Evolutionary conservation across 2,113 vertebrate genomes (phyloP).

Genomic region (Cygnus atratus): DNA sequence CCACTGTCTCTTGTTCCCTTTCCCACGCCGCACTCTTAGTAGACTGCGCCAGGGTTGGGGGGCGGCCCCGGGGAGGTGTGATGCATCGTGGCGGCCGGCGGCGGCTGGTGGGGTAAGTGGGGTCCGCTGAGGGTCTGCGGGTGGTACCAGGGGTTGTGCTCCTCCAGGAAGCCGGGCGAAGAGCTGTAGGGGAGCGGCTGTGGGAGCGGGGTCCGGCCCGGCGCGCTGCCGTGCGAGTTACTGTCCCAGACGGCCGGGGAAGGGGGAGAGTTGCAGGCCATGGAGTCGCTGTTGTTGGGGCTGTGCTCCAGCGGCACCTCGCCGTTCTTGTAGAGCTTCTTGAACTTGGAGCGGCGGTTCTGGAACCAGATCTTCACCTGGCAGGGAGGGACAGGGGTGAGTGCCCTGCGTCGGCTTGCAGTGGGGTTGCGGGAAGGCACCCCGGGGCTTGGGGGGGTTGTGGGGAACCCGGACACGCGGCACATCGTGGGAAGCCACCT

Average conservation of each 20-base stretch:
- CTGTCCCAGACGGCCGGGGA: constrained; percentile 94
- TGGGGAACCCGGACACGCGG: accelerated
- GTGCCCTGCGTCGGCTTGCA: not conserved
- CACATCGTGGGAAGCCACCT: not conserved
- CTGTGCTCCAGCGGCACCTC: constrained; percentile 96
- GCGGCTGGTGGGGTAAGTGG: constrained; percentile 84
- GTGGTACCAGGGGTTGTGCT: constrained; percentile 95
- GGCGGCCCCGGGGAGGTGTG: constrained; percentile 87
- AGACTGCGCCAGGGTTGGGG: constrained; percentile 89
- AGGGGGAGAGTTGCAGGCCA: constrained; percentile 95
- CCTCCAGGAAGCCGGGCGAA: constrained; percentile 92
- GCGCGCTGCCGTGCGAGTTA: constrained; percentile 81
- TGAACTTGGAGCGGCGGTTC: constrained; percentile 98
- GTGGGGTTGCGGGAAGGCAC: not conserved
- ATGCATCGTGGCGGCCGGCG: constrained; percentile 84
- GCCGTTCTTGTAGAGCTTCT: constrained; percentile 98
- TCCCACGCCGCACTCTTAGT: constrained; percentile 70
- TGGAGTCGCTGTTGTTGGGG: constrained; percentile 97
- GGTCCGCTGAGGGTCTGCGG: constrained; percentile 83
- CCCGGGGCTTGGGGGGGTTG: not conserved
- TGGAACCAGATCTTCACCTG: constrained; percentile 99
- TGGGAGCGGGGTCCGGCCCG: constrained; percentile 83
- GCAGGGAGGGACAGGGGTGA: not conserved
- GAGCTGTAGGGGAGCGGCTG: constrained; percentile 88
- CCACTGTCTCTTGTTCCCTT: not conserved